Base-by-base conservation (phyloP, 1,140 invertebrate genomes). In the Drusus annulatus region DNA sequence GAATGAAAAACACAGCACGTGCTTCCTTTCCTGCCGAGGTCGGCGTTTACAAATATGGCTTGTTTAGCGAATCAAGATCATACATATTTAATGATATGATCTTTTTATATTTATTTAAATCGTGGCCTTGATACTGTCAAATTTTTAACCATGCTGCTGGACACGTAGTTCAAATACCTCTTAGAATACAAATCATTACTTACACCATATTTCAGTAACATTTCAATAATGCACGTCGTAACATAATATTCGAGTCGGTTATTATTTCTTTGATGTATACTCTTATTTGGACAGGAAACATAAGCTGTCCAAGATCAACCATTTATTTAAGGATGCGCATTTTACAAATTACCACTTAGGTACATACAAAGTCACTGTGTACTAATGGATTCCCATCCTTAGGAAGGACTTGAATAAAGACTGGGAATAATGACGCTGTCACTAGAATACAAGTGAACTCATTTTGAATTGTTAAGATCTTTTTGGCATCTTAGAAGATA, bases 221-320 rank as follows among this genome's bases (percentile, higher is more conserved):
- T 69, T 45, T 31, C 62, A 21, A 60, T 60, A 23, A 60, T 13
- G 8, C 36, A 45, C 36, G 19, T n/a, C 54, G 19, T 56, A n/a
- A 56, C 19, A 10, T 69, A 21, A 69, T 51, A 21, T 69, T 69
- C 17, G 17, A 8, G 16, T 69, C 31, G 31, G 65, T 21, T 69
- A 10, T 69, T 15, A 25, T 69, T n/a, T 19, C 65, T 69, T 63
- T 45, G 65, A 69, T 45, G 65, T 50, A n/a, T 69, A 4, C 17
- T 51, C 36, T 50, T 45, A 19, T 69, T 69, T 69, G 65, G 65
- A 19, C 31, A 23, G 65, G 23, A 69, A 69, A 17, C 36, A 16
- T n/a, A 25, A 65, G 21, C 28, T 16, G 65, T 69, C 36, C 65
- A 50, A 36, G 65, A 69, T 69, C 65, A 69, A 51, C 36, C 36